Conservation (phyloP, 2,888 invertebrate genomes). For the Mythimna loreyi region DNA sequence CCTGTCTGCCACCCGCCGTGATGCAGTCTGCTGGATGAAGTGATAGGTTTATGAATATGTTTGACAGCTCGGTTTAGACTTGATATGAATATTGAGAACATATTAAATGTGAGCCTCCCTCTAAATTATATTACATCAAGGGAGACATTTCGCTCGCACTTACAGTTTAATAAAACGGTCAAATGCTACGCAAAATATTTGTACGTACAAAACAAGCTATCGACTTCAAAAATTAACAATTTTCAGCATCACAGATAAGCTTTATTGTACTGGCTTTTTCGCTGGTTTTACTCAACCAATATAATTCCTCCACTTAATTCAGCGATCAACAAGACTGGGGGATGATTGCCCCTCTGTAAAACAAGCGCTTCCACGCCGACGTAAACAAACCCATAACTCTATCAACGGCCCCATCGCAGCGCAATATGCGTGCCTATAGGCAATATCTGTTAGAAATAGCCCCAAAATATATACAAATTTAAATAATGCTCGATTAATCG, state of each 20-base stretch:
- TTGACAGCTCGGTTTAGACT: slow-evolving; percentile 4
- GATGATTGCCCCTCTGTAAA: slow-evolving; percentile 30
- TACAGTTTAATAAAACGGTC: neutral
- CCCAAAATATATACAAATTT: slow-evolving; percentile 70
- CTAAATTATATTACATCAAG: neutral
- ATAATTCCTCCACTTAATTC: slow-evolving; percentile 24
- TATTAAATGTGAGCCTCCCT: neutral
- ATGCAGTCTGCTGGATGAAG: slow-evolving; percentile 9
- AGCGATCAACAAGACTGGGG: slow-evolving; percentile 21
- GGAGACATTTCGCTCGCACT: neutral
- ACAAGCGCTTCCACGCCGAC: slow-evolving; percentile 18
- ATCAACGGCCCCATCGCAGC: slow-evolving; percentile 36
- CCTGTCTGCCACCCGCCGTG: slow-evolving; percentile 25
- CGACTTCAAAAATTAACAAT: neutral
- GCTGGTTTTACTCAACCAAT: neutral
- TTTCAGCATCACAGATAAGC: neutral
- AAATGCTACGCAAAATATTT: neutral
- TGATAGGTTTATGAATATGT: slow-evolving; percentile 17
- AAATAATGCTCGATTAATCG: slow-evolving; percentile 76
- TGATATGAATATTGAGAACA: neutral
- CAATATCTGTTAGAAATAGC: slow-evolving; percentile 57
- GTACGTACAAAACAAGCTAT: neutral
- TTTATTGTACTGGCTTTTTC: neutral
- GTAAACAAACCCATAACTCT: slow-evolving; percentile 53
- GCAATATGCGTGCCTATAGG: slow-evolving; percentile 35